Evolutionary conservation across 2,113 vertebrate genomes (phyloP).

Genomic region (Charadrius vociferus): DNA sequence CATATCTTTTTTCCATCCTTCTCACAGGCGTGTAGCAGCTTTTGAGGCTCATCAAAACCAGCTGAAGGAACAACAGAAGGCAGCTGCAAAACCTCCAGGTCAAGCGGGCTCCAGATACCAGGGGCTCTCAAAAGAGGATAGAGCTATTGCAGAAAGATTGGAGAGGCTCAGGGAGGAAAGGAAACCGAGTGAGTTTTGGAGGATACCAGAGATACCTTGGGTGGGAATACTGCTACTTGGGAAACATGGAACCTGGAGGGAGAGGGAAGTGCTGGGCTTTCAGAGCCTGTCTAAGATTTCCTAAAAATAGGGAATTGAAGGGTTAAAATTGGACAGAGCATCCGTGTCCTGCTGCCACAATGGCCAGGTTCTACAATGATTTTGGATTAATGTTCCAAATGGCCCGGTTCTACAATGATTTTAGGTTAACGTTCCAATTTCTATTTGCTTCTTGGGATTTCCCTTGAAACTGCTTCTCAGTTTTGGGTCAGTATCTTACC

Average conservation of each 20-base stretch:
- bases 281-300: not conserved
- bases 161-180: slow-evolving; percentile 89
- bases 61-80: slow-evolving; percentile 47
- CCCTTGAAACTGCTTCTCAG: not conserved
- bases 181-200: slow-evolving; percentile 82
- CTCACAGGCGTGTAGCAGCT: slow-evolving; percentile 87
- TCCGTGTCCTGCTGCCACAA: not conserved
- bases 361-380: not conserved
- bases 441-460: not conserved
- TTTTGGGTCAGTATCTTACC: not conserved
- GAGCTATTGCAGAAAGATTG: slow-evolving; percentile 87
- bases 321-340: not conserved
- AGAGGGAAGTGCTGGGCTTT: not conserved
- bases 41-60: slow-evolving; percentile 86
- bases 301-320: not conserved
- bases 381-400: not conserved
- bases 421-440: not conserved
- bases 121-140: slow-evolving; percentile 85
- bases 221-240: not conserved
- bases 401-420: not conserved
- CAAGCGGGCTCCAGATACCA: slow-evolving; percentile 51
- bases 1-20: not conserved
- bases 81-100: slow-evolving; percentile 2
- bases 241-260: not conserved
- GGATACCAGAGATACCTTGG: not conserved